phyloP scores from a whole-genome alignment of 2,113 vertebrate species.

The Melanerpes formicivorus region DNA sequence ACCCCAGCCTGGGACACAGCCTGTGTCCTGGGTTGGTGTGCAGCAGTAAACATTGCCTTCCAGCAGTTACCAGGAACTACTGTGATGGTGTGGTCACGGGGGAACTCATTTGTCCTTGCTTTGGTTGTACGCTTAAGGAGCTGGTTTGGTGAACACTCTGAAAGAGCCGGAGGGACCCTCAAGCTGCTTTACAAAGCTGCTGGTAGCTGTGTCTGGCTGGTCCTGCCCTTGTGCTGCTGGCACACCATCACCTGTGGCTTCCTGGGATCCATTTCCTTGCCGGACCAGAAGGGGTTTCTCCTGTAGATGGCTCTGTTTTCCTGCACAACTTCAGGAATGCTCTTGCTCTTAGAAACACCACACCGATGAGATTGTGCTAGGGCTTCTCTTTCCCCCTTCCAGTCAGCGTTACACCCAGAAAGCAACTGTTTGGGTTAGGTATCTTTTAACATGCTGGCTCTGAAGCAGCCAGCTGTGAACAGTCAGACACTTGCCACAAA shows the following conservation, averaged over 20 bases:
- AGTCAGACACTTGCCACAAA: neutral
- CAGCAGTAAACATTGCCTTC: neutral
- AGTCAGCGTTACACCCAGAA: neutral
- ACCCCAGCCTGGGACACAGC: neutral
- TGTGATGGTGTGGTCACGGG: neutral
- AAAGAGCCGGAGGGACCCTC: neutral
- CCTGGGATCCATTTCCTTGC: neutral
- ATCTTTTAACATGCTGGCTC: rapidly evolving
- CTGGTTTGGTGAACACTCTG: neutral
- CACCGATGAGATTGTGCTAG: neutral
- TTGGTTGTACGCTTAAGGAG: neutral
- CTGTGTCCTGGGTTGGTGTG: neutral
- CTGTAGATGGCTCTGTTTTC: constrained; percentile 71
- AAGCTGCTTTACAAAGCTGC: neutral
- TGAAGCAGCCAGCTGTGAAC: neutral
- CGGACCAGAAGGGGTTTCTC: neutral
- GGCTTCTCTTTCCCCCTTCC: neutral
- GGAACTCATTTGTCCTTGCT: neutral
- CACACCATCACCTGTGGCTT: rapidly evolving
- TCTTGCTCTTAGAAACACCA: neutral
- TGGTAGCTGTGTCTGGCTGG: neutral
- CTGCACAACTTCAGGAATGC: neutral
- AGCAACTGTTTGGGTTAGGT: neutral
- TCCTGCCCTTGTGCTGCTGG: neutral
- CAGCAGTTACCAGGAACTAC: neutral